Base-by-base conservation (phyloP, 35 echinoderm and acorn worm genomes). In the Apostichopus parvimensis region DNA sequence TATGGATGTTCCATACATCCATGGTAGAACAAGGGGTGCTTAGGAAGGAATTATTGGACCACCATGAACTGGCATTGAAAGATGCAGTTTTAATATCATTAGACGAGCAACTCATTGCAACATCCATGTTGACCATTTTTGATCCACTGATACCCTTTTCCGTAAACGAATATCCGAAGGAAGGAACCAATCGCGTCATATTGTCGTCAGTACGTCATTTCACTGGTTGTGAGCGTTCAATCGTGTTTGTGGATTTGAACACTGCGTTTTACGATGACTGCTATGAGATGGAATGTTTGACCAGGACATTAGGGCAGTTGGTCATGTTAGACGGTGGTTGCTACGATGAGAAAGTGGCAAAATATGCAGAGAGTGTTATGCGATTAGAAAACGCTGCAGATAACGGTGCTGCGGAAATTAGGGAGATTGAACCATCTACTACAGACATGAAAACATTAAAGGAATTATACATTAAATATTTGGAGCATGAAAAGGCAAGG, bases 291-390 rank as follows among this genome's bases (percentile, higher is more conserved):
- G 59, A 60, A 60, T 56, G 85, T 6, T 24, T 87, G 85, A 87
- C 85, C n/a, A 64, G 85, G 85, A 60, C 85, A 14, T 72, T 87
- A 53, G 85, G 85, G 18, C 56, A 87, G 60, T 58, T 87, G 24
- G 28, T 87, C 25, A 87, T 87, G 20, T 53, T 87, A 21, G 85
- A 87, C n/a, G 57, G 57, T 15, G 85, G 85, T 17, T 87, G 85
- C 14, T 87, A 9, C 59, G 15, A 56, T 60, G 55, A 87, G 4
- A 60, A 87, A 65, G 65, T 62, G 26, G 9, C 12, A 68, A 87
- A 87, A 9, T 87, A 87, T 72, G 85, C 65, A 56, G 58, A 87
- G 20, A 75, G n/a, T 7, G n/a, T 75, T 18, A 14, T 20, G 71
- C 14, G n/a, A 75, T 20, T 75, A 75, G 7, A 22, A 22, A 18